Base-by-base conservation (phyloP, 1,140 invertebrate species). In the Phymastichus coffea region DNA sequence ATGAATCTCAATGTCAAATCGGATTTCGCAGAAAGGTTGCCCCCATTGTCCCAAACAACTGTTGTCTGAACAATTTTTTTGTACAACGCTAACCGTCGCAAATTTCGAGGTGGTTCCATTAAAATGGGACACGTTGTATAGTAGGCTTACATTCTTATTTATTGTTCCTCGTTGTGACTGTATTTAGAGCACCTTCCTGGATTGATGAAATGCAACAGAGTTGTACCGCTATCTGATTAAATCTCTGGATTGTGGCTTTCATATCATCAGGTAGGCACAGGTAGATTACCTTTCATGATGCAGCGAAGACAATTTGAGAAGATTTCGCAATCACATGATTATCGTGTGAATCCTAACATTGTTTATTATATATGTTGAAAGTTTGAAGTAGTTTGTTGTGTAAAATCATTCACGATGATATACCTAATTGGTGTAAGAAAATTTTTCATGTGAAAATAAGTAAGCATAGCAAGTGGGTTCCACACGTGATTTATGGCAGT, bases 171-270 rank as follows among this genome's bases (percentile, higher is more conserved):
- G 3, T 6, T 58, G 48, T 46, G 37, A 7, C 26, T 58, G 49
- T 38, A 46, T 46, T 23, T 26, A 59, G 61, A 56, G 61, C 55
- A 66, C 52, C 61, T 66, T 61, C 57, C 4, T 52, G 61, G 41
- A 61, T 52, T 64, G 58, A 52, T 40, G 58, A 53, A 26, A 40
- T 52, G 62, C 62, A 63, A 63, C 51, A 20, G 61, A 63, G 47
- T 48, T 55, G 19, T 38, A 20, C 60, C 53, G 38, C 33, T 20
- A 63, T 63, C 61, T 17, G 57, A 40, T 53, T 28, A 35, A 54
- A 54, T 49, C 44, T 46, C 43, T 56, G 52, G 62, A 37, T 55
- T 8, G 52, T 9, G 62, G 52, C 46, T 51, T 61, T 20, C 2
- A 57, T 58, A 51, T 58, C 61, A 56, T 62, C 55, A 59, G 9